phyloP scores from a whole-genome alignment of 2,797 vertebrate species.

The Xenops minutus region DNA sequence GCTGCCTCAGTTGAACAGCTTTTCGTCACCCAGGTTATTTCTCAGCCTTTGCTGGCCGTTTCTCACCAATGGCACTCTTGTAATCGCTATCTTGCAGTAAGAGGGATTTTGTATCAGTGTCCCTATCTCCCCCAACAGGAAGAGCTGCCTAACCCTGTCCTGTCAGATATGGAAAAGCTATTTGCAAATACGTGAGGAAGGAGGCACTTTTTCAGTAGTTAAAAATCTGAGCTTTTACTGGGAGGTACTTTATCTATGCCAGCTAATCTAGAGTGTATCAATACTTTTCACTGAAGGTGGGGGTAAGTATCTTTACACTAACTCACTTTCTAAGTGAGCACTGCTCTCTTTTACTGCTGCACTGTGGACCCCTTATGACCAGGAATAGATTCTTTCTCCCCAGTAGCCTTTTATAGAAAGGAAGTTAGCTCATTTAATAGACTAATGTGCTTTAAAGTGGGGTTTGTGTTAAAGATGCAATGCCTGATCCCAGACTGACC shows the following conservation, averaged over 20 bases:
- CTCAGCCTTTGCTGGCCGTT: neutral
- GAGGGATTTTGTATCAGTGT: neutral
- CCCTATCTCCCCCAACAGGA: neutral
- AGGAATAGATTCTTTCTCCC: neutral
- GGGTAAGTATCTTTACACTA: neutral
- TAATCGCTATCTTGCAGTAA: accelerated
- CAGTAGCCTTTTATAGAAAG: neutral
- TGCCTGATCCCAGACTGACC: neutral
- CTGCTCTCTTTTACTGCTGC: neutral
- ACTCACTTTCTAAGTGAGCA: neutral
- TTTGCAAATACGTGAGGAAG: neutral
- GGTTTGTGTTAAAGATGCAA: neutral
- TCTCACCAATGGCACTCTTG: neutral
- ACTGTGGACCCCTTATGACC: neutral
- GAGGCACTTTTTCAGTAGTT: neutral
- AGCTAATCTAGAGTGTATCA: neutral
- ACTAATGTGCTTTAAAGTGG: neutral
- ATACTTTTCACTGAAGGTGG: neutral
- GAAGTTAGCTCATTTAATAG: neutral
- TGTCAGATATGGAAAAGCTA: neutral
- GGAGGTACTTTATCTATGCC: neutral
- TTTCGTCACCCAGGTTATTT: neutral
- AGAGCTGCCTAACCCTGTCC: neutral
- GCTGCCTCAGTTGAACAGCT: neutral
- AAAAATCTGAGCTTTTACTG: neutral